Evolutionary conservation across 2,888 invertebrate species (phyloP), one percentile per base, ranked within the genome.

Genomic region (Phragmatobia fuliginosa): DNA sequence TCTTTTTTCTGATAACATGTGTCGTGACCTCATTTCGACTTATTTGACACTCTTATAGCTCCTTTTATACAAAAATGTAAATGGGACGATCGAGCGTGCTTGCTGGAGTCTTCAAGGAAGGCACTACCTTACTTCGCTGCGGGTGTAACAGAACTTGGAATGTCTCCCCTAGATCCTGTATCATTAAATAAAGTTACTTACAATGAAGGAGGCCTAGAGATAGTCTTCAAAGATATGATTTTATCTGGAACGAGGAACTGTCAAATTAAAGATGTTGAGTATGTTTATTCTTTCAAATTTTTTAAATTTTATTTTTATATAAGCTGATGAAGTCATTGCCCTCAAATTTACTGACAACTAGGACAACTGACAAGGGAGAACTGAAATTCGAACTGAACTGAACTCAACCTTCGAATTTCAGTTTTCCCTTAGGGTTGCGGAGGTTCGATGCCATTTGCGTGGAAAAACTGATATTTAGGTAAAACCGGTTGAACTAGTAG

Each of bases 1-100:
- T 4, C 5, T 16, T 18, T 41, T 41, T 41, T 5, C 18, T 38
- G 33, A 33, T 5, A 33, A 33, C 33, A 45, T 45, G 45, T n/a
- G 21, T n/a, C 8, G 45, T 28, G 14, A 56, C 14, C 28, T 56
- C 16, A 28, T 56, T 56, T 56, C 16, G 28, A 56, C 28, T 28
- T 18, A 14, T 25, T 25, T 61, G 5, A 25, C 14, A 38, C 5
- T 61, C 18, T 61, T 38, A 0, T 68, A 81, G 82, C 28, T 18
- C 69, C 79, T 0, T 80, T 80, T 41, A 79, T 80, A 16, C 70
- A 76, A 2, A 76, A 73, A 56, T 80, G 80, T 36, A 11, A 41
- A 59, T 74, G 73, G 79, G 41, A n/a, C 7, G 71, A 80, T 45
- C 62, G 75, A 8, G 49, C 52, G 0, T 80, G 80, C 32, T 16